These are phyloP conservation scores for Mallotus villosus DNA, from an alignment of 2,797 vertebrate genomes.

Conservation along the genomic window DNA sequence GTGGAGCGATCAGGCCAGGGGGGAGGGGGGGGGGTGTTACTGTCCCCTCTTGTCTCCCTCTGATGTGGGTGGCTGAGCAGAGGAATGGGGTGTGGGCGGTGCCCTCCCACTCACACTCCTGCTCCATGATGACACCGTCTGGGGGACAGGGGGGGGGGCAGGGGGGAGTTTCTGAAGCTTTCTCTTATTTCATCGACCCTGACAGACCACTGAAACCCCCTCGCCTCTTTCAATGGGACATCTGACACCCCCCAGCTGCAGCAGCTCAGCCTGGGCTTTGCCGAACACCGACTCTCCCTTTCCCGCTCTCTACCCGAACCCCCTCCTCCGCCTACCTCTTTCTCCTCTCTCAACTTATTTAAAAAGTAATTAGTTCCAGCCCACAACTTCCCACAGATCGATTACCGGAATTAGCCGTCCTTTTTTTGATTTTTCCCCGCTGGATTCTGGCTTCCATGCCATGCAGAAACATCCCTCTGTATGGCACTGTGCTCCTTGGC, in stretches of 20 bases:
- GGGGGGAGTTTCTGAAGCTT: slow-evolving; percentile 30
- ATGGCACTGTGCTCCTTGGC: neutral
- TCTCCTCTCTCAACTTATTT: slow-evolving; percentile 40
- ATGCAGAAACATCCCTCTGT: slow-evolving; percentile 9
- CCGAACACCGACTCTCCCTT: slow-evolving; percentile 45
- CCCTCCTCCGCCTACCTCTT: neutral
- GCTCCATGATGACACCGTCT: slow-evolving; percentile 33
- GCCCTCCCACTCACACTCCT: neutral
- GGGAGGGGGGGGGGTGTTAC: neutral
- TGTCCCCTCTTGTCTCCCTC: slow-evolving; percentile 5
- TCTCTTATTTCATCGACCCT: slow-evolving; percentile 61
- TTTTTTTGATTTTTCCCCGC: slow-evolving; percentile 24
- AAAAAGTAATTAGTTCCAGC: slow-evolving; percentile 74
- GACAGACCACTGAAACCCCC: slow-evolving; percentile 43
- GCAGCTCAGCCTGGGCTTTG: slow-evolving; percentile 56
- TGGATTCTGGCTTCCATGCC: slow-evolving; percentile 40
- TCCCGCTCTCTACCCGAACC: neutral
- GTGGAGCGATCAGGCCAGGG: neutral
- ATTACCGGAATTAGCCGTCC: slow-evolving; percentile 59
- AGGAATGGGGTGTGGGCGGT: slow-evolving; percentile 27
- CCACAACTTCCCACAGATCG: slow-evolving; percentile 53
- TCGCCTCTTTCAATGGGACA: slow-evolving; percentile 48
- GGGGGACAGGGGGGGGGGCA: slow-evolving; percentile 2
- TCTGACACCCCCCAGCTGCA: slow-evolving; percentile 71
- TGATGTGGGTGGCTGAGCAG: slow-evolving; percentile 36